These are phyloP conservation scores for Drosophila kokeensis DNA, from an alignment of 2,888 invertebrate genomes.

Conservation along the genomic window DNA sequence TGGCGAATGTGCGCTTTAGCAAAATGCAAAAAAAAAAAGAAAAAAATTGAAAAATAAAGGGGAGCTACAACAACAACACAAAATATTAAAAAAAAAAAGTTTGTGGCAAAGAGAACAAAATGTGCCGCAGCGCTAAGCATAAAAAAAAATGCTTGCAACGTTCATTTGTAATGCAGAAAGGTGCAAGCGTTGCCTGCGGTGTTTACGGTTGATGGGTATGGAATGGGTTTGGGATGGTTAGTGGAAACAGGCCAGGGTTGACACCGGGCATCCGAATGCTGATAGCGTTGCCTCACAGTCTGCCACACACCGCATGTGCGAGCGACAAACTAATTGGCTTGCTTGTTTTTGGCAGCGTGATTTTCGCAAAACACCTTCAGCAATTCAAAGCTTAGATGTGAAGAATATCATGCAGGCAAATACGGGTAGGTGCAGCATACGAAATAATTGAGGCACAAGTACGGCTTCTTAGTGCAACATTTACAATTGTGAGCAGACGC, in stretches of 20 bases:
- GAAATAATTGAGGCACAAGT: not conserved
- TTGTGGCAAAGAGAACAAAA: slow-evolving; percentile 44
- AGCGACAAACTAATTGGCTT: slow-evolving; percentile 76
- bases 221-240: not conserved
- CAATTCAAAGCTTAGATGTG: not conserved
- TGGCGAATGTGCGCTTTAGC: slow-evolving; percentile 71
- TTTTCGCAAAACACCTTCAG: slow-evolving; percentile 49
- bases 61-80: slow-evolving; percentile 25
- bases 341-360: slow-evolving; percentile 65
- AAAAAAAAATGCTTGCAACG: slow-evolving; percentile 53
- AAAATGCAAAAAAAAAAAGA: slow-evolving; percentile 15
- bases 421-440: not conserved
- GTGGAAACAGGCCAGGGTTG: slow-evolving; percentile 18
- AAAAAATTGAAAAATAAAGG: not conserved
- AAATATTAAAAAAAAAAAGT: slow-evolving; percentile 21
- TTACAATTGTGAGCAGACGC: not conserved
- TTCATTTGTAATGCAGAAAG: slow-evolving; percentile 78
- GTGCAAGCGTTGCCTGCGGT: slow-evolving; percentile 67
- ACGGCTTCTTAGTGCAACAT: not conserved
- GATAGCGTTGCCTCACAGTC: slow-evolving; percentile 49
- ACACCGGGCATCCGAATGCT: slow-evolving; percentile 36
- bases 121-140: slow-evolving; percentile 47
- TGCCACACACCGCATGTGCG: slow-evolving; percentile 56
- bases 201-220: slow-evolving; percentile 27
- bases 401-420: not conserved